A percentile compares a stretch with the other conserved stretches of the same genome.
Conservation (phyloP, 2,888 invertebrate genomes). For the Chalcosyrphus nemorum region DNA sequence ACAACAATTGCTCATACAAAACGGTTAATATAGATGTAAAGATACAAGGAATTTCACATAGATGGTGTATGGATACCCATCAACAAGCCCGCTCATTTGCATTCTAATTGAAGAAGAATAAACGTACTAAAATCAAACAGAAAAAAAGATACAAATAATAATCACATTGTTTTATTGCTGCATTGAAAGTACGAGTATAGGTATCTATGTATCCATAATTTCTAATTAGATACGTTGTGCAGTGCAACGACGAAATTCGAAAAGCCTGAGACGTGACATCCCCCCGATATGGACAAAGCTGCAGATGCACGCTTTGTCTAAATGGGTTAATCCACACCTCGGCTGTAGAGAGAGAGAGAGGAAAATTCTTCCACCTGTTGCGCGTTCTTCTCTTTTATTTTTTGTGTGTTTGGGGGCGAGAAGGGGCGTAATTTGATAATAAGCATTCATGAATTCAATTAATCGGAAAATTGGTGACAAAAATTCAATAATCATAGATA, state of each 20-base stretch:
- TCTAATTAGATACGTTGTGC: constrained; percentile 55
- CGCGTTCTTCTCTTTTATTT: constrained; percentile 22
- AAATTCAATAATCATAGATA: constrained; percentile 21
- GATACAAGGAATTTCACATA: constrained; percentile 59
- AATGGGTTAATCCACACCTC: constrained; percentile 71
- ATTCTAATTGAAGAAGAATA: constrained; percentile 64
- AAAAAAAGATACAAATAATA: constrained; percentile 44
- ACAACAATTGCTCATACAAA: constrained; percentile 62
- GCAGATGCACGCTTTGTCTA: constrained; percentile 24
- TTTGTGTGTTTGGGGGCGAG: constrained; percentile 3
- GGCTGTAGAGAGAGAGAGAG: neutral
- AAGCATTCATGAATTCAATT: constrained; percentile 51
- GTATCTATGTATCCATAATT: constrained; percentile 64
- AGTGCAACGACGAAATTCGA: neutral
- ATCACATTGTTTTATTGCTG: constrained; percentile 56
- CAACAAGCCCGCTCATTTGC: constrained; percentile 49
- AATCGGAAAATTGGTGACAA: constrained; percentile 67
- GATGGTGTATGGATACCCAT: constrained; percentile 1
- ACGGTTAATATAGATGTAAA: constrained; percentile 67
- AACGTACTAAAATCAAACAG: neutral
- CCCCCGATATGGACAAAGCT: constrained; percentile 48
- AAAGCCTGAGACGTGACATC: constrained; percentile 59
- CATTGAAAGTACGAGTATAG: constrained; percentile 52
- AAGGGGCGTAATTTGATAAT: constrained; percentile 50
- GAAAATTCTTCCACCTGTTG: constrained; percentile 56